Base-by-base conservation (phyloP, 2,797 vertebrate species). In the Cossypha niveicapilla region DNA sequence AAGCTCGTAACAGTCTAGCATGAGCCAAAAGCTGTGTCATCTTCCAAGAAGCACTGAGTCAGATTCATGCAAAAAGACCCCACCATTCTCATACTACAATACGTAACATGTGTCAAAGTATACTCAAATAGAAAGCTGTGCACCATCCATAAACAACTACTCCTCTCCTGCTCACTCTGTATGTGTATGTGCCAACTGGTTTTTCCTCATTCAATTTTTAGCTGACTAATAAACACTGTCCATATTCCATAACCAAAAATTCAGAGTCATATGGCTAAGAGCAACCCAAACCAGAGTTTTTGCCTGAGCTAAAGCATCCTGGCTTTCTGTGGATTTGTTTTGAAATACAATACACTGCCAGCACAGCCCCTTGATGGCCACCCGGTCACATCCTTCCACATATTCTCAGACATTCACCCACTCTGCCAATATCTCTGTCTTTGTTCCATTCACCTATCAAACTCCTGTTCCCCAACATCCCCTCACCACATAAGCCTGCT, bases 1-100 rank as follows among this genome's bases (percentile, higher is more conserved):
- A 86, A 87, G 81, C 57, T 61, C 7, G 0, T 47, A 85, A 63
- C 67, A 87, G 53, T 80, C 34, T 45, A 54, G 13, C 11, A 41
- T 30, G 21, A 91, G 75, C 68, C 91, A 92, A 93, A 78, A 89
- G 60, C 71, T 82, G 45, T 80, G 60, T 91, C 92, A 88, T 77
- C 71, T 81, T 93, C 86, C 72, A 80, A 74, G 65, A 94, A 80
- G 15, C 61, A 71, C 44, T 45, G 54, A 92, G 56, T 79, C 80
- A 94, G 42, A 45, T 75, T 58, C 32, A 87, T 41, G 19, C 21
- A 72, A 25, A 70, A 76, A 70, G 53, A 57, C 27, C 14, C 48
- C 71, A 56, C 37, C 9, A 0, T 45, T 75, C 77, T 84, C 24
- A 56, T 68, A 18, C 25, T 85, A 27, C 57, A 88, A 88, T 8